Conservation (phyloP, 1,140 invertebrate genomes). For the Pseudachorutes palmiensis region DNA sequence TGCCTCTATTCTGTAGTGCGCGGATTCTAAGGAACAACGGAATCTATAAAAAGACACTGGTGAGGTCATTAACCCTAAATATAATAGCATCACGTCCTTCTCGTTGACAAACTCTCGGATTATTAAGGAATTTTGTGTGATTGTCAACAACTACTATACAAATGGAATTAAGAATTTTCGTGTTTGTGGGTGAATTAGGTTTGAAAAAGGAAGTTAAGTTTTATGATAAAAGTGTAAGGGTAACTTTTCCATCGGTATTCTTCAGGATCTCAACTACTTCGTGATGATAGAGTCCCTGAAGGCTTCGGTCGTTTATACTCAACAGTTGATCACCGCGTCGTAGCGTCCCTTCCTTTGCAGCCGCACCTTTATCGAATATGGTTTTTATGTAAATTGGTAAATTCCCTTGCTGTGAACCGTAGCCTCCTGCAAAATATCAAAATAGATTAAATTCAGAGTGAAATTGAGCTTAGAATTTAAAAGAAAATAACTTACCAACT, state of each 20-base stretch:
- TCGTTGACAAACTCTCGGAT: background rate
- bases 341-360: constrained; percentile 57
- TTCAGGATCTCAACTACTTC: constrained; percentile 55
- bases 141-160: background rate
- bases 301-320: constrained; percentile 47
- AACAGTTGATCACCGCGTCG: constrained; percentile 55
- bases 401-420: constrained; percentile 58
- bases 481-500: constrained; percentile 48
- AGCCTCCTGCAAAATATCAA: constrained; percentile 47
- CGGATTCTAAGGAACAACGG: background rate
- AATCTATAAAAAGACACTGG: constrained; percentile 42
- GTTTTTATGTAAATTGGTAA: constrained; percentile 75
- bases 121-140: background rate
- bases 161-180: background rate
- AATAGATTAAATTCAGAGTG: background rate
- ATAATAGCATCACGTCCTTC: background rate
- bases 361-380: constrained; percentile 67
- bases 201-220: background rate
- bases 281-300: constrained; percentile 54
- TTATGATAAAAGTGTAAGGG: constrained; percentile 46
- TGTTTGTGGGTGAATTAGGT: background rate
- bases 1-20: background rate
- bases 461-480: background rate
- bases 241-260: constrained; percentile 49
- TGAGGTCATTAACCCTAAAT: constrained; percentile 21